These are phyloP conservation scores for Hirtodrosophila duncani DNA, from an alignment of 2,888 invertebrate genomes.

Conservation along the genomic window DNA sequence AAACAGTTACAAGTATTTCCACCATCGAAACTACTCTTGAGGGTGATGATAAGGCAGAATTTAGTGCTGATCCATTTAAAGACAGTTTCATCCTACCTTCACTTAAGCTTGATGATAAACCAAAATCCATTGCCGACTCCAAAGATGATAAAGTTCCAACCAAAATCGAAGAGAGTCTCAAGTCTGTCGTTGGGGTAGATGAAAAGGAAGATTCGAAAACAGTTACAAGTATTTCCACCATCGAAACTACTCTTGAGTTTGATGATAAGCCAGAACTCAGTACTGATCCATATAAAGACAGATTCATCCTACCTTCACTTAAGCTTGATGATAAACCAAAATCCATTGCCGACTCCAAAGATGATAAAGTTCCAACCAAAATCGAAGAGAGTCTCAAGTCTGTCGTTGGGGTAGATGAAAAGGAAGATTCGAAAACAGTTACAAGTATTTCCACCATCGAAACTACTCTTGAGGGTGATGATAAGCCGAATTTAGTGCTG, in stretches of 20 bases:
- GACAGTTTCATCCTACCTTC: too few species aligned
- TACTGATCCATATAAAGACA: too few species aligned
- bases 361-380: not conserved
- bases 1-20: too few species aligned
- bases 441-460: too few species aligned
- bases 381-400: conserved; percentile 3
- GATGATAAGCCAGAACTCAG: too few species aligned
- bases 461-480: conserved; percentile 11
- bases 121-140: not conserved
- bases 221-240: too few species aligned
- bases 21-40: conserved; percentile 3
- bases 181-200: not conserved
- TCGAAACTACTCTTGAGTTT: too few species aligned
- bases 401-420: conserved; percentile 10
- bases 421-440: too few species aligned
- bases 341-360: too few species aligned
- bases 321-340: conserved; percentile 1
- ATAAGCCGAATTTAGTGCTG: conserved; percentile 2
- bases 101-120: not conserved
- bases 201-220: conserved; percentile 1
- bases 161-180: conserved; percentile 3
- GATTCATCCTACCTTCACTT: conserved; percentile 1
- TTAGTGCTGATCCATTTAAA: too few species aligned
- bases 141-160: not conserved
- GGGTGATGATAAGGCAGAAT: conserved; percentile 5